Evolutionary conservation across 2,888 invertebrate genomes (phyloP).

Genomic region (Disparrhopalites patrizii): DNA sequence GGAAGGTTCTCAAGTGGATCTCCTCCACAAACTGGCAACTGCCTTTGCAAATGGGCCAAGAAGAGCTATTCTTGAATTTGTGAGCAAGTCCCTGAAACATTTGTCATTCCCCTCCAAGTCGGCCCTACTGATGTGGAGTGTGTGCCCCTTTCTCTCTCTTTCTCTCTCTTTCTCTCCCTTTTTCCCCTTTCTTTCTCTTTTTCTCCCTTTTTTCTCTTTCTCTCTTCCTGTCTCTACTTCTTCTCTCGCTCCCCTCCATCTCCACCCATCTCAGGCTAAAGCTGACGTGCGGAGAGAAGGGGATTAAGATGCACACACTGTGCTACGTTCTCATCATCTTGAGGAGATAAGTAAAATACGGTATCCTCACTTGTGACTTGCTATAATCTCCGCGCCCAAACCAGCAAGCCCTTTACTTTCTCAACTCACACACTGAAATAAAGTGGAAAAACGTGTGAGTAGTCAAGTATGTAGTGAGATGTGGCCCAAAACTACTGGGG

Average conservation of each 20-base stretch:
- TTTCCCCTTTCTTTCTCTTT: not conserved
- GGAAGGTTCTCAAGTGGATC: not conserved
- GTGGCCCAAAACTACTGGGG: too few relatives aligned
- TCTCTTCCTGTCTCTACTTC: not conserved
- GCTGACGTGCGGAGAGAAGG: too few relatives aligned
- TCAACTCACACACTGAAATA: too few relatives aligned
- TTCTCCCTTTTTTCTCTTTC: not conserved
- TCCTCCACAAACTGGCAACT: slow-evolving; percentile 16
- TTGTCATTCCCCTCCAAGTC: slow-evolving; percentile 7
- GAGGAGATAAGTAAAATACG: too few relatives aligned
- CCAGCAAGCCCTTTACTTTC: too few relatives aligned
- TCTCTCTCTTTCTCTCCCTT: not conserved
- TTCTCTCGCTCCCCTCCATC: not conserved
- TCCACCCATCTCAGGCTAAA: too few relatives aligned
- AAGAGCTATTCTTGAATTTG: slow-evolving; percentile 14
- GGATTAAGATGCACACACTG: too few relatives aligned
- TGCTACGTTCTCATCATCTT: too few relatives aligned
- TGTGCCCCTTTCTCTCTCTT: not conserved
- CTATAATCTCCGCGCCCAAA: too few relatives aligned
- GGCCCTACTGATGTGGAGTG: not conserved
- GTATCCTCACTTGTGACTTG: too few relatives aligned
- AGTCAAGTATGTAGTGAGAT: too few relatives aligned
- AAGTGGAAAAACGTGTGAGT: too few relatives aligned
- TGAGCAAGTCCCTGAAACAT: not conserved
- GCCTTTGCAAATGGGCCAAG: slow-evolving; percentile 24